Base-by-base conservation (phyloP, 2,113 vertebrate species). In the Syngnathus scovelli region DNA sequence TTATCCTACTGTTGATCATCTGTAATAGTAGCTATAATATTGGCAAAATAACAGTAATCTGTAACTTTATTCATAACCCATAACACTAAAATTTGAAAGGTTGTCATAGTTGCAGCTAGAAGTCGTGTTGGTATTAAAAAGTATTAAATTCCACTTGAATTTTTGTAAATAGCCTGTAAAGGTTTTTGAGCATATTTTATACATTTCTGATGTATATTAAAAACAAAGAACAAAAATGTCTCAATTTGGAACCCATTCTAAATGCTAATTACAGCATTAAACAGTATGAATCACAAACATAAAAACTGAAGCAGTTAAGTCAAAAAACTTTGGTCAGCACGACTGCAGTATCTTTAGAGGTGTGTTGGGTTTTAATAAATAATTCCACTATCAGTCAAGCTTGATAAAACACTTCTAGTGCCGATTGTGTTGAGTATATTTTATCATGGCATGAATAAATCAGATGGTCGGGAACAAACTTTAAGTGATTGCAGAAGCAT, bases 391-490 rank as follows among this genome's bases (percentile, higher is more conserved):
- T 51, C 1, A 23, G 10, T 54, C 52, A 54, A 12, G 4, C 3
- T 54, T 54, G 10, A 54, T 54, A n/a, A 2, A 51, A n/a, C 18
- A 51, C 18, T 18, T 19, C 41, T 43, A 43, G 12, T 43, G 41
- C 3, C 18, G 0, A 51, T 51, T 46, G 16, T 49, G 0, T 52
- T 52, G 9, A 52, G 51, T 52, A 52, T 52, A 11, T 27, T 36
- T 13, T 36, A 72, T 64, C 65, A 39, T 59, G 44, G 9, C 6
- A 12, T 33, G 39, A 49, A 61, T 69, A 51, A 51, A 51, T 51
- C 7, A 51, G 49, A n/a, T 68, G 67, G 67, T 69, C 41, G 5
- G 38, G 19, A 62, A 18, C 56, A 41, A 7, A 70, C 69, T 41
- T 56, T 4, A 67, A 76, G 38, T 55, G 48, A 19, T 54, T 64